Evolutionary conservation across 2,797 vertebrate species (phyloP).

Genomic region (Moxostoma hubbsi): DNA sequence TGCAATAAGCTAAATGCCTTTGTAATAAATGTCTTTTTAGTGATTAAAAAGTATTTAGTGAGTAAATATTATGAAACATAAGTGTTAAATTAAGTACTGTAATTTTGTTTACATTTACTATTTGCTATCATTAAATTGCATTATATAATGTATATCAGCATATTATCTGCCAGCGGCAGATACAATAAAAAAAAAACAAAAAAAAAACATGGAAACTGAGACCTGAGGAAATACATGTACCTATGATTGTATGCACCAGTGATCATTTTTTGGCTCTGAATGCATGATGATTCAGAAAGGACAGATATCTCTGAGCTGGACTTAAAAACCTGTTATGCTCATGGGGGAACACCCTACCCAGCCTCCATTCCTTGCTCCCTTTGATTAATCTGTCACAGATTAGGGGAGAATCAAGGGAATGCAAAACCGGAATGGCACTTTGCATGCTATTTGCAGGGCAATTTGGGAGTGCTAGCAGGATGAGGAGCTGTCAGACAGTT

Average conservation of each 20-base stretch:
- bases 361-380: conserved; percentile 24
- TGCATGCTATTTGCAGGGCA: conserved; percentile 50
- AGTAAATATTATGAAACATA: too few relatives aligned
- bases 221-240: not conserved
- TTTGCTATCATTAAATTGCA: too few relatives aligned
- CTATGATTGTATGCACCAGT: not conserved
- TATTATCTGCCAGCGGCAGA: too few relatives aligned
- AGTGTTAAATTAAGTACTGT: too few relatives aligned
- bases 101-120: too few relatives aligned
- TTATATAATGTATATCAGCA: too few relatives aligned
- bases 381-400: conserved; percentile 44
- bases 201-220: too few relatives aligned
- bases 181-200: too few relatives aligned
- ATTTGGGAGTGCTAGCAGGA: conserved; percentile 50
- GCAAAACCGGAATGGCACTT: conserved; percentile 52
- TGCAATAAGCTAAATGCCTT: too few relatives aligned
- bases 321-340: not conserved
- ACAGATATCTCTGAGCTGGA: conserved; percentile 8
- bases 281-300: conserved; percentile 35
- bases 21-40: too few relatives aligned
- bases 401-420: conserved; percentile 25
- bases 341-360: conserved; percentile 1
- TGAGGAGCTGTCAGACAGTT: conserved; percentile 52
- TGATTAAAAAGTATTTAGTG: too few relatives aligned
- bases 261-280: conserved; percentile 18